Evolutionary conservation across 2,113 vertebrate species (phyloP), one percentile per base, ranked within the genome.

Genomic region (Carollia perspicillata): DNA sequence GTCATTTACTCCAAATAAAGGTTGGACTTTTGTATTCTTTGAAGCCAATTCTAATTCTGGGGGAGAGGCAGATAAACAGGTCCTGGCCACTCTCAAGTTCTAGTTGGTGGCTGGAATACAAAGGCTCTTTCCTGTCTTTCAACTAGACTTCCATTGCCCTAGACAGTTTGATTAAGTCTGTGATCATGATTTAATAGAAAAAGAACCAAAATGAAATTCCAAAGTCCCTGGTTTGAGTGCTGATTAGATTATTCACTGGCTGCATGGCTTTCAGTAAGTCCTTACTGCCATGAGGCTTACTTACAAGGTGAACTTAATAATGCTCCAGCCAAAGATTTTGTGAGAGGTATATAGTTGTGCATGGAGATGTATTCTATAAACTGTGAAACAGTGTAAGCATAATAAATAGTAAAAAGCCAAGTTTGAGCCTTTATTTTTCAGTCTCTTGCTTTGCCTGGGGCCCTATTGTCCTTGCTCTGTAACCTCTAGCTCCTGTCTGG

Each of bases 141-240:
- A 79, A 16, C 14, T 12, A 86, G 49, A 89, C 22, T 42, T 53
- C 0, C n/a, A 55, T 10, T 14, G 40, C 9, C 28, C 53, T 23
- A 26, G 66, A 81, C n/a, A 89, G 51, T 63, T 84, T 85, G 44
- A 94, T 65, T 84, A 94, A 87, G 30, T 69, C 58, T 60, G 51
- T 3, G 20, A 53, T 35, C 42, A 20, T 22, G 17, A 86, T 88
- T 90, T 78, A 90, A 90, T 4, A 92, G 47, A 28, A 86, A 75
- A 60, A 93, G 33, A 1, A 53, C 8, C 66, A 72, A 72, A 93
- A 87, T 16, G n/a, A 65, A 93, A 89, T 71, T 66, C 42, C 68
- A 17, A 93, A 80, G 69, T 35, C 86, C 40, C 44, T 0, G 3
- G n/a, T 30, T 60, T 78, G 84, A 81, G 51, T 51, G 17, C 69